Evolutionary conservation across 2,888 invertebrate species (phyloP).

Genomic region (Sialis lutaria): DNA sequence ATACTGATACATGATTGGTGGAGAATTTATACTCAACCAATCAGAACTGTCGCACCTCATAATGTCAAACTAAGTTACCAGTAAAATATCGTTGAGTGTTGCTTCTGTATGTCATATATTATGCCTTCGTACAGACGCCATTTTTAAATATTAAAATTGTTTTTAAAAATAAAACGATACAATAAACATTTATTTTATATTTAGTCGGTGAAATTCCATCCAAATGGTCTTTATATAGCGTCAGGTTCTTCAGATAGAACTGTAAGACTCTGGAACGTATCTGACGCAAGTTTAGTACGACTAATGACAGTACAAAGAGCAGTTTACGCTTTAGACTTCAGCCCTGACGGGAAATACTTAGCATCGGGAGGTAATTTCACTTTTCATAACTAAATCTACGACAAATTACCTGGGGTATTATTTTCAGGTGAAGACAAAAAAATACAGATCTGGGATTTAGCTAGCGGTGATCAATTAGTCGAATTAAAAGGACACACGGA

Average conservation of each 20-base stretch:
- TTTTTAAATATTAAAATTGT: no score
- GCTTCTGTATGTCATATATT: no score
- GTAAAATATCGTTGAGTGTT: no score
- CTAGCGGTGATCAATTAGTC: conserved; percentile 40
- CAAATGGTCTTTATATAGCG: conserved; percentile 77
- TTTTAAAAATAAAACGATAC: no score
- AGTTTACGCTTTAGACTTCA: conserved; percentile 63
- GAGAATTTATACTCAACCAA: no score
- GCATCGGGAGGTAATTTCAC: conserved; percentile 56
- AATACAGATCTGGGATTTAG: conserved; percentile 56
- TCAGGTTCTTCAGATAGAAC: conserved; percentile 84
- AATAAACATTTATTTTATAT: no score
- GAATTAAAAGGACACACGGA: conserved; percentile 48
- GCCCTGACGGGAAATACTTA: conserved; percentile 66
- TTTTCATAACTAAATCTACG: conserved; percentile 1
- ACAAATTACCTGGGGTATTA: background rate
- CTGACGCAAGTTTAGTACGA: conserved; percentile 65
- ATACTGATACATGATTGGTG: no score
- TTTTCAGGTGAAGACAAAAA: conserved; percentile 45
- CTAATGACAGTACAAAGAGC: conserved; percentile 64
- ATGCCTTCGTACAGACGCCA: no score
- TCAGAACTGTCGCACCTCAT: no score
- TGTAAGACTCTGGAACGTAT: conserved; percentile 72
- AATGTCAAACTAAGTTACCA: no score
- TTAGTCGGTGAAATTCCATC: conserved; percentile 77